Base-by-base conservation (phyloP, 2,888 invertebrate species). In the Coenonympha glycerion region DNA sequence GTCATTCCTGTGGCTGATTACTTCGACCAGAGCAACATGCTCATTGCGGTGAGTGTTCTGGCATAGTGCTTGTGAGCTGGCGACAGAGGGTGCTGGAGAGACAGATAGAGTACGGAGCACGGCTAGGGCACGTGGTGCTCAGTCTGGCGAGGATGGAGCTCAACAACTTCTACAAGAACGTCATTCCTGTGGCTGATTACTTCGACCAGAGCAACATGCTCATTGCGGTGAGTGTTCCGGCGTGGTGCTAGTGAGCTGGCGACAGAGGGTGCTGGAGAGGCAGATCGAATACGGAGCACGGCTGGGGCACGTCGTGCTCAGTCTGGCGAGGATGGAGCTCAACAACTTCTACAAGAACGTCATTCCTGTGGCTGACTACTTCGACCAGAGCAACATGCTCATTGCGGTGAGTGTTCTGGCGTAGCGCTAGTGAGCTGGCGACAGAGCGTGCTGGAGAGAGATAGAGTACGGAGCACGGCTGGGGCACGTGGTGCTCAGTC, bases 221-320 rank as follows among this genome's bases (percentile, higher is more conserved):
- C 1, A 70, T 85, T n/a, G 79, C 84, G 63, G 85, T 86, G 33
- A 79, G 85, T 72, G 11, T 3, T 31, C 6, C n/a, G 3, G 3
- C n/a, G n/a, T n/a, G n/a, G n/a, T n/a, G n/a, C n/a, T n/a, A n/a
- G n/a, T 9, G 9, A 28, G 9, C n/a, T 26, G 3, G 95, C 90
- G 94, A 45, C 94, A 95, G 73, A 91, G 94, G 62, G 92, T 95
- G 3, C 85, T 96, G 60, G 95, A 96, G 79, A 89, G 94, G 56
- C 96, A 96, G 89, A 95, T 96, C 64, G 95, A 95, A 80, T 95
- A 95, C 73, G 96, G 95, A 53, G 95, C 95, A 58, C 91, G 95
- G 73, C 89, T 96, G 56, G 96, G 96, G 31, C 95, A 95, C 84
- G 92, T 94, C 50, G 88, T 88, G 61, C 91, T 95, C 61, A 92